Percentiles rank a stretch among this genome's conserved stretches.
These are phyloP conservation scores for Halyomorpha halys DNA, from an alignment of 1,140 invertebrate genomes.

Conservation along the genomic window DNA sequence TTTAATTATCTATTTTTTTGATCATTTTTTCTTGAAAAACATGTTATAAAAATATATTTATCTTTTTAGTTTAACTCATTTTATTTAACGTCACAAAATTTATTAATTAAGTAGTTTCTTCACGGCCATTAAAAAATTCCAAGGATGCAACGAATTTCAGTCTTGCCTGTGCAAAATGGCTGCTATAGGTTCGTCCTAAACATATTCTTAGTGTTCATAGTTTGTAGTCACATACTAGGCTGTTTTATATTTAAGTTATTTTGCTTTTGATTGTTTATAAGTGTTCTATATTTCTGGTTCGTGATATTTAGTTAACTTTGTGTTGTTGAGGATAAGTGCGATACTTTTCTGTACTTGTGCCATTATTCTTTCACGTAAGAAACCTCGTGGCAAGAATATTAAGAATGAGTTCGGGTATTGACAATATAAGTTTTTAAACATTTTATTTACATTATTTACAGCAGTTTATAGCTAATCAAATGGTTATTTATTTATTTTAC, in stretches of 20 bases:
- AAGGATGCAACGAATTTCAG: constrained; percentile 6
- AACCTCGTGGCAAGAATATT: constrained; percentile 20
- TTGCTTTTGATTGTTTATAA: neutral
- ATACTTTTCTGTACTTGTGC: neutral
- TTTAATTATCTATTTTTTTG: too few relatives aligned
- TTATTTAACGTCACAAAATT: too few relatives aligned
- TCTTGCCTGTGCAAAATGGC: constrained; percentile 24
- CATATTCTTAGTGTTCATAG: neutral
- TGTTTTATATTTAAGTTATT: neutral
- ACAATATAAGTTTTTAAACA: neutral
- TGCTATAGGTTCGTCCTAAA: constrained; percentile 22
- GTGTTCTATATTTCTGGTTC: neutral
- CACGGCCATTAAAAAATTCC: neutral
- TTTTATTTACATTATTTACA: too few relatives aligned
- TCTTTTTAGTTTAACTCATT: too few relatives aligned
- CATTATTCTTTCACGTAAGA: neutral
- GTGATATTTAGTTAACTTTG: neutral
- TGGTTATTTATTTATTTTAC: too few relatives aligned
- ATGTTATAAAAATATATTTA: too few relatives aligned
- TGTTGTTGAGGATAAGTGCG: neutral
- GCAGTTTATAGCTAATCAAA: too few relatives aligned
- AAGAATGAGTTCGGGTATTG: neutral
- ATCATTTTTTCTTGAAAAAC: too few relatives aligned
- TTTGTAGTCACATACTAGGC: neutral
- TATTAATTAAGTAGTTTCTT: neutral